A percentile compares a stretch with the other conserved stretches of the same genome.
phyloP scores from a whole-genome alignment of 2,113 vertebrate species.

The Megaptera novaeangliae region DNA sequence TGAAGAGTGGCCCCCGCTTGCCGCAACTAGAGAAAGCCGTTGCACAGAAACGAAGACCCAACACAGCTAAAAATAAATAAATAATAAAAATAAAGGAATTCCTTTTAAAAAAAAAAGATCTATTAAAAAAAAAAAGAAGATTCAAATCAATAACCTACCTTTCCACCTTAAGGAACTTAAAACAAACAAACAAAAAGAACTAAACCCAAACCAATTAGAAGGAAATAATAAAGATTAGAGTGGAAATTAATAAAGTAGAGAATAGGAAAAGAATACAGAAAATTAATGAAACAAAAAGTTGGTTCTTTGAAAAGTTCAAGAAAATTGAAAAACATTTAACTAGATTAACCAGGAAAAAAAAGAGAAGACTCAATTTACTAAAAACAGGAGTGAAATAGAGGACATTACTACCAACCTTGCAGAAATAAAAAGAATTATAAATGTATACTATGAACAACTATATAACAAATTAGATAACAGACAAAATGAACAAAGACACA shows the following conservation, averaged over 20 bases:
- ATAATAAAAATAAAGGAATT: too few species aligned
- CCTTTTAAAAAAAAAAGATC: too few species aligned
- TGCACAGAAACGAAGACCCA: too few species aligned
- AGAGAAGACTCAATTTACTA: background rate
- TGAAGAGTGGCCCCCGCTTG: too few species aligned
- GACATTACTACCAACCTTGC: background rate
- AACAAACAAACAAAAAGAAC: background rate
- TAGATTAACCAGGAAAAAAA: background rate
- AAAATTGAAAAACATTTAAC: background rate
- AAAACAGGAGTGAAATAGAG: background rate
- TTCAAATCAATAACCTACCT: background rate
- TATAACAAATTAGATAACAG: background rate
- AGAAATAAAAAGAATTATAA: background rate
- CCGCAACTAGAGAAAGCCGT: too few species aligned
- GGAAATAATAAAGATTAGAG: background rate
- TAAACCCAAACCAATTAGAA: background rate
- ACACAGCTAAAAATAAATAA: too few species aligned
- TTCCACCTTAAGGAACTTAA: background rate
- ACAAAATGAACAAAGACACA: slow-evolving; percentile 1
- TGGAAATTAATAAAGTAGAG: background rate
- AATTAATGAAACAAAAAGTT: background rate
- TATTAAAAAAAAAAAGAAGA: background rate
- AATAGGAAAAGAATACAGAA: background rate
- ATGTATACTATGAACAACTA: background rate
- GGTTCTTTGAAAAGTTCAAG: background rate